Evolutionary conservation across 2,797 vertebrate species (phyloP).

Genomic region (Squalus acanthias): DNA sequence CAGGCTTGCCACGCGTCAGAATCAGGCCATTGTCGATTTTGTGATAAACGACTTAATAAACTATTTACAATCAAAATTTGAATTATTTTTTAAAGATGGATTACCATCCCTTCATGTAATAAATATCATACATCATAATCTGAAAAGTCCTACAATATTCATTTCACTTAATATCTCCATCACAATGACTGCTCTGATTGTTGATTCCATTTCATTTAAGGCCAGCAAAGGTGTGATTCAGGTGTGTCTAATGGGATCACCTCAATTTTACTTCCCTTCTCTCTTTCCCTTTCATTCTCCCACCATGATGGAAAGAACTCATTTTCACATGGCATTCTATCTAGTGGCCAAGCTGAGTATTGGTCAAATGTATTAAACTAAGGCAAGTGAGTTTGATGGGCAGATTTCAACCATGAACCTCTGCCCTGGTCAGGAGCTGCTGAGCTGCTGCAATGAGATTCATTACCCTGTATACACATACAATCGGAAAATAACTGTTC

Average conservation of each 20-base stretch:
- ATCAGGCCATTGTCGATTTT: not conserved
- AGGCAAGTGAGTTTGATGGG: not conserved
- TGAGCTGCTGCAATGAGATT: not conserved
- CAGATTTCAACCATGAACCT: not conserved
- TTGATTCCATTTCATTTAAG: not conserved
- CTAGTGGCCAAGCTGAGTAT: too few species aligned
- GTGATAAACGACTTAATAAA: conserved; percentile 2
- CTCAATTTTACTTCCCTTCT: not conserved
- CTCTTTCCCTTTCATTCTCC: not conserved
- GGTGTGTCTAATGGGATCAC: not conserved
- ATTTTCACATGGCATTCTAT: not conserved
- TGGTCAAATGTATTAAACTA: not conserved
- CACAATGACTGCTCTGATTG: not conserved
- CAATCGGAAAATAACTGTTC: not conserved
- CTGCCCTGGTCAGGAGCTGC: not conserved
- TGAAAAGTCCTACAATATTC: not conserved
- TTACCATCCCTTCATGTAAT: not conserved
- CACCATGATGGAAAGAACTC: not conserved
- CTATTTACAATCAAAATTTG: not conserved
- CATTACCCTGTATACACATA: not conserved
- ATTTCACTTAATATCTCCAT: not conserved
- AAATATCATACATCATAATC: not conserved
- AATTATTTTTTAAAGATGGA: conserved; percentile 14
- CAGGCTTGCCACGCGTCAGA: not conserved
- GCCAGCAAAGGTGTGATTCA: not conserved